Conservation (phyloP, 1,140 invertebrate genomes). For the Meloidogyne floridensis region DNA sequence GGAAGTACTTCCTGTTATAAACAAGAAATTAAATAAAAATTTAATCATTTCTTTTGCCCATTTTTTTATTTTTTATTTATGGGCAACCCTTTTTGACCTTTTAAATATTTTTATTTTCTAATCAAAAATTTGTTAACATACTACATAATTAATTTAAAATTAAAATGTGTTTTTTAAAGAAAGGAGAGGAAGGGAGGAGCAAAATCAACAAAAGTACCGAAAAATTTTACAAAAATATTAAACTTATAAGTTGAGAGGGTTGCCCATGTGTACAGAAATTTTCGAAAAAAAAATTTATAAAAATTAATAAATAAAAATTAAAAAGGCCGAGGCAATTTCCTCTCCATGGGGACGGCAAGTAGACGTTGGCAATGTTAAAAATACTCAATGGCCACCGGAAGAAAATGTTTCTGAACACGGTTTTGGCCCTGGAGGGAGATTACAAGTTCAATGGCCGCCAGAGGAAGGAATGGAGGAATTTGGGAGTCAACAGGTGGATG, state of each 20-base stretch:
- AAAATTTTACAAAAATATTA: not conserved
- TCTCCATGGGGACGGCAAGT: conserved; percentile 38
- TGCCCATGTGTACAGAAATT: not conserved
- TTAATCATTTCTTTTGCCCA: not conserved
- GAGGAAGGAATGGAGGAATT: not conserved
- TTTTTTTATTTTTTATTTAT: not conserved
- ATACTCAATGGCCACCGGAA: conserved; percentile 40
- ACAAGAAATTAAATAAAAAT: no score
- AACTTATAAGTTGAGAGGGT: not conserved
- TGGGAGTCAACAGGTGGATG: not conserved
- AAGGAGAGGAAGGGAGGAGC: not conserved
- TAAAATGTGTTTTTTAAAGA: not conserved
- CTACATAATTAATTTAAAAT: not conserved
- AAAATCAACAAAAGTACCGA: not conserved
- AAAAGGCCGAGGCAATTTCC: conserved; percentile 21
- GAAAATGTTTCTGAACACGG: not conserved
- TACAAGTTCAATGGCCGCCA: conserved; percentile 14
- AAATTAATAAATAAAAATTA: not conserved
- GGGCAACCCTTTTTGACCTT: not conserved
- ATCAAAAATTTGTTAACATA: not conserved
- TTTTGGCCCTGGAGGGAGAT: conserved; percentile 11
- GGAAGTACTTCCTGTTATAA: no score
- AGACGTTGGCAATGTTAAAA: conserved; percentile 35
- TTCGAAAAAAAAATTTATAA: not conserved
- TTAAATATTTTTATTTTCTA: not conserved